Conservation (phyloP, 1,140 invertebrate species). For the Rhynchophorus ferrugineus region DNA sequence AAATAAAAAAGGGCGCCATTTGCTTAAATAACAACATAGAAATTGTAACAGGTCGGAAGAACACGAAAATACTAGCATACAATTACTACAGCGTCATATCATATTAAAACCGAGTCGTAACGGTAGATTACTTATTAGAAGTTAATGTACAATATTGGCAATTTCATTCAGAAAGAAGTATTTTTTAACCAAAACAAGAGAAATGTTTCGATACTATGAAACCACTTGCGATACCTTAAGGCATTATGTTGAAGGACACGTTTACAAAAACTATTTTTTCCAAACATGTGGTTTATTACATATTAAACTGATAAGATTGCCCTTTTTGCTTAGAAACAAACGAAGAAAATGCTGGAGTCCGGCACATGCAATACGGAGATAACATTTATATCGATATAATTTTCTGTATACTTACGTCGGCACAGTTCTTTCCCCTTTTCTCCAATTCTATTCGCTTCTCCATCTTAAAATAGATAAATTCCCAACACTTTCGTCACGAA, state of each 20-base stretch:
- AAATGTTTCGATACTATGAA: background rate
- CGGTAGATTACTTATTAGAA: too few relatives aligned
- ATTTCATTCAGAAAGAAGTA: background rate
- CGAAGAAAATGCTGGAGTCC: constrained; percentile 5
- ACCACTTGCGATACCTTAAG: background rate
- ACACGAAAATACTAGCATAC: too few relatives aligned
- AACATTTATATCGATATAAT: constrained; percentile 15
- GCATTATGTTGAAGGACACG: background rate
- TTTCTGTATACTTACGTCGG: constrained; percentile 61
- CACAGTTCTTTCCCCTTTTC: constrained; percentile 72
- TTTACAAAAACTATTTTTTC: background rate
- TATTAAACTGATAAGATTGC: background rate
- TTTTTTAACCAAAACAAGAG: background rate
- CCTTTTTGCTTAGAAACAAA: too few relatives aligned
- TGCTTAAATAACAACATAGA: background rate
- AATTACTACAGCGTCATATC: too few relatives aligned
- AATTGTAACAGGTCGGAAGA: background rate
- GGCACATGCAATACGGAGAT: background rate
- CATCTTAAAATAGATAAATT: constrained; percentile 47
- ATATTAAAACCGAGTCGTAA: too few relatives aligned
- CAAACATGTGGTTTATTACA: background rate
- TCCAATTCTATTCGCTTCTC: constrained; percentile 89
- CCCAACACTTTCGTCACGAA: background rate
- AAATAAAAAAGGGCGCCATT: background rate
- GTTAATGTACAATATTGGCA: too few relatives aligned